Percentiles rank a stretch among this genome's conserved stretches.
These are phyloP conservation scores for Pica pica DNA, from an alignment of 2,113 vertebrate genomes.

Conservation along the genomic window DNA sequence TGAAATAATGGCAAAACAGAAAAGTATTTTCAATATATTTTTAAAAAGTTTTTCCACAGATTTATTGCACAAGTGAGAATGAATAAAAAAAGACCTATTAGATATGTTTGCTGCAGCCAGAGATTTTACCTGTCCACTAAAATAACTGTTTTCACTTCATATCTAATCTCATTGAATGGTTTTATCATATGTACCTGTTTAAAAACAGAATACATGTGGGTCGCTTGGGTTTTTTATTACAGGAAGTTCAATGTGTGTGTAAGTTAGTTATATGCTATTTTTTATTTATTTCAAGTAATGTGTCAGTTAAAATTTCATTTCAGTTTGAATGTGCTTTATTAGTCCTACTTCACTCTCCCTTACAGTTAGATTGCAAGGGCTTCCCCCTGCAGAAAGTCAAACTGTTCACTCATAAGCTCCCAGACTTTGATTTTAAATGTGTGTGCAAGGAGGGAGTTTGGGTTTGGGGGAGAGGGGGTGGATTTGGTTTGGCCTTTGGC, in stretches of 20 bases:
- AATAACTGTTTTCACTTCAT: neutral
- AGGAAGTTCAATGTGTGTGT: neutral
- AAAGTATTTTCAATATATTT: neutral
- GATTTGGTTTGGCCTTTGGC: neutral
- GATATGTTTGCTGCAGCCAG: neutral
- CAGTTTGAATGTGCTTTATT: neutral
- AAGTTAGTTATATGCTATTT: neutral
- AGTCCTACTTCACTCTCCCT: neutral
- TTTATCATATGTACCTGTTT: neutral
- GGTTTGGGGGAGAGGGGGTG: accelerated
- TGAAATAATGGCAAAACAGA: neutral
- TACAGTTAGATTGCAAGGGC: neutral
- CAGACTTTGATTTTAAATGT: neutral
- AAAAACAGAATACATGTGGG: neutral
- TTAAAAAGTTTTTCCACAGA: neutral
- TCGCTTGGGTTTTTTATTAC: neutral
- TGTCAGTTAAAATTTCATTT: neutral
- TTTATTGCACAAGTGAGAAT: neutral
- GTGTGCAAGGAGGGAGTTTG: neutral
- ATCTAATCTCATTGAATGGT: neutral
- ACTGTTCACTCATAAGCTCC: neutral
- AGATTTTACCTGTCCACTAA: neutral
- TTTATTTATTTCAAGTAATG: neutral
- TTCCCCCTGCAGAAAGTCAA: neutral
- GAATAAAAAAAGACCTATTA: neutral